A percentile compares a stretch with the other conserved stretches of the same genome.
phyloP scores from a whole-genome alignment of 2,888 invertebrate genomes.

The Alloscopus bannaensis region DNA sequence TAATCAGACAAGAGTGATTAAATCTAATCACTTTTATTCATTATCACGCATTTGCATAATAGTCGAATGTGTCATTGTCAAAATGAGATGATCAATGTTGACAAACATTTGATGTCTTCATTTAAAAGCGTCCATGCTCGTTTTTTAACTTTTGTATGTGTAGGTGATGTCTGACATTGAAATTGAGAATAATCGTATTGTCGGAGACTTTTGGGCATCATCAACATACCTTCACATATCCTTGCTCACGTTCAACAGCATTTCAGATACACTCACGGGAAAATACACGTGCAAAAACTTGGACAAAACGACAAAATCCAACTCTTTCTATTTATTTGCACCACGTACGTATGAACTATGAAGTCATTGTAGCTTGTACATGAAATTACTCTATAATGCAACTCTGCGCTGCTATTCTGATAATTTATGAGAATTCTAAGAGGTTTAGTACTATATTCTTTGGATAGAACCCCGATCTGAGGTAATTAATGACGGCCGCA shows the following conservation, averaged over 20 bases:
- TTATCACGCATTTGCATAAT: no score
- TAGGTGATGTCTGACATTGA: slow-evolving; percentile 61
- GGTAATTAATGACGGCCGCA: slow-evolving; percentile 49
- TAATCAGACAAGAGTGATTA: no score
- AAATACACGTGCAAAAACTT: slow-evolving; percentile 59
- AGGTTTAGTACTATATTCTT: slow-evolving; percentile 16
- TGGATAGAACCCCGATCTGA: slow-evolving; percentile 56
- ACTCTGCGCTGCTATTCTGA: neutral
- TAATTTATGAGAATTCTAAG: neutral
- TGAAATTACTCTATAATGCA: no score
- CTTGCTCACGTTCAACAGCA: slow-evolving; percentile 40
- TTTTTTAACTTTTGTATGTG: no score
- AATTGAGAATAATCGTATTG: slow-evolving; percentile 54
- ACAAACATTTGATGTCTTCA: slow-evolving; percentile 14
- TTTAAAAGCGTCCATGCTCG: no score
- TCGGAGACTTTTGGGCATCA: slow-evolving; percentile 62
- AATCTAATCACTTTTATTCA: no score
- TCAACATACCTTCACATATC: slow-evolving; percentile 57
- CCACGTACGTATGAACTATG: slow-evolving; percentile 59
- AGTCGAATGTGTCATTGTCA: no score
- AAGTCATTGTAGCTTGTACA: no score
- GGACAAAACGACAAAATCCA: slow-evolving; percentile 50
- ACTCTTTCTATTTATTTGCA: slow-evolving; percentile 65
- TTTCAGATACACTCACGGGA: slow-evolving; percentile 58
- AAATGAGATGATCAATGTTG: neutral